Evolutionary conservation across 1,140 invertebrate genomes (phyloP), one percentile per base, ranked within the genome.

Genomic region (Aphaenogaster ashmeadi): DNA sequence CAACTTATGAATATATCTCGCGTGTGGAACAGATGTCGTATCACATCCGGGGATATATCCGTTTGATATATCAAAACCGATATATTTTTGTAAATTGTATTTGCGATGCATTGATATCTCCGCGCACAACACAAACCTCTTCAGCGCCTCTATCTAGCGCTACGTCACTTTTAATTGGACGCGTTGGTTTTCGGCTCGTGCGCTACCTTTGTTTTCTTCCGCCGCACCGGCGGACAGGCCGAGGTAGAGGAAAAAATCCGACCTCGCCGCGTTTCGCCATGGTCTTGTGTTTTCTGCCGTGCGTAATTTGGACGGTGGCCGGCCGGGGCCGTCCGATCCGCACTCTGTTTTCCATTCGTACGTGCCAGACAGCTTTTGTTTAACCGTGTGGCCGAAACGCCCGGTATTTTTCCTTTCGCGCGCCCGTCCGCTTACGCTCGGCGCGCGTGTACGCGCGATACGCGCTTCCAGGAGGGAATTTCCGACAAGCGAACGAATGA

Each of bases 221-320:
- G 5, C 13, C 21, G 38, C n/a, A 3, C 13, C 21, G 38, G 27
- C 58, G 27, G 41, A 58, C 79, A 33, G 52, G 2, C 44, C 27
- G 11, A 71, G 9, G 18, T 36, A 27, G 47, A 54, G 62, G 44
- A n/a, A 44, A 80, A 44, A 67, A 71, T 27, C 41, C 21, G 41
- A 84, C 27, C 67, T 60, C 54, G 21, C 27, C 27, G 18, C 54
- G 41, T 60, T 50, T 47, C 38, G 18, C 15, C 67, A 52, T 38
- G 52, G 21, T 74, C 56, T 74, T 38, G 80, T 47, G 33, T 84
- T 58, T 84, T 75, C 27, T 36, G 38, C 44, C n/a, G 69, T 56
- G 41, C n/a, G 80, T 84, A 84, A 75, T 84, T 84, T 84, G n/a
- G 27, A 54, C 77, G 58, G 52, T 36, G 75, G 8, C 15, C 54